A percentile compares a stretch with the other conserved stretches of the same genome.
Evolutionary conservation across 1,140 invertebrate genomes (phyloP).

Genomic region (Drosophila novamexicana): DNA sequence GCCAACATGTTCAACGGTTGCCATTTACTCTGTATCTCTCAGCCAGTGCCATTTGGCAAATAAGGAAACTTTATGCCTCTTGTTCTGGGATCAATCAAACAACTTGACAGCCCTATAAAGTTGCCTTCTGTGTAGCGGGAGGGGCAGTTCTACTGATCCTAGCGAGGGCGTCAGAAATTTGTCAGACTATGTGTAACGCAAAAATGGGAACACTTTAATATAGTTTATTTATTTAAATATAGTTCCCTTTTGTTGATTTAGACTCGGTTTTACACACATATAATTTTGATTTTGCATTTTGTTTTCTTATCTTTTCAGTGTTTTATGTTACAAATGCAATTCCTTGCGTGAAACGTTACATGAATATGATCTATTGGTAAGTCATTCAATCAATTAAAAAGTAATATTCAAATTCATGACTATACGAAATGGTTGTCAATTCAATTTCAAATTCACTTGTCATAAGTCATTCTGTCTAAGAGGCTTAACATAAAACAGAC

Average conservation of each 20-base stretch:
- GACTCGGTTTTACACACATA: too few relatives aligned
- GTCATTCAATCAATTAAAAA: background rate
- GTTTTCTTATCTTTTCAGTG: too few relatives aligned
- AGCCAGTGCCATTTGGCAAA: background rate
- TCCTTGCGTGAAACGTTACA: too few relatives aligned
- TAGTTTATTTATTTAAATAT: too few relatives aligned
- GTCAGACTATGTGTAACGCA: background rate
- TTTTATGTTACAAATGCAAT: background rate
- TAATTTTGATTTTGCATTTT: too few relatives aligned
- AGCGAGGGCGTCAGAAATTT: background rate
- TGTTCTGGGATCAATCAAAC: background rate
- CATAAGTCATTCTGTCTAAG: background rate
- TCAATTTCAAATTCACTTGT: background rate
- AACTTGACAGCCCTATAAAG: background rate
- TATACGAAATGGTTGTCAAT: background rate
- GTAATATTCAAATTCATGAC: background rate
- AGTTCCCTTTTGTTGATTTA: too few relatives aligned
- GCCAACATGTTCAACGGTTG: conserved; percentile 31
- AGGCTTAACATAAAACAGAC: background rate
- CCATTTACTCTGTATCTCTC: background rate
- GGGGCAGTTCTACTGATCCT: background rate
- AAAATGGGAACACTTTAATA: too few relatives aligned
- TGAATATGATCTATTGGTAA: too few relatives aligned
- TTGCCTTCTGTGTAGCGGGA: background rate
- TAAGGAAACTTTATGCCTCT: conserved; percentile 8